Evolutionary conservation across 2,797 vertebrate species (phyloP).

Genomic region (Danio albolineatus): DNA sequence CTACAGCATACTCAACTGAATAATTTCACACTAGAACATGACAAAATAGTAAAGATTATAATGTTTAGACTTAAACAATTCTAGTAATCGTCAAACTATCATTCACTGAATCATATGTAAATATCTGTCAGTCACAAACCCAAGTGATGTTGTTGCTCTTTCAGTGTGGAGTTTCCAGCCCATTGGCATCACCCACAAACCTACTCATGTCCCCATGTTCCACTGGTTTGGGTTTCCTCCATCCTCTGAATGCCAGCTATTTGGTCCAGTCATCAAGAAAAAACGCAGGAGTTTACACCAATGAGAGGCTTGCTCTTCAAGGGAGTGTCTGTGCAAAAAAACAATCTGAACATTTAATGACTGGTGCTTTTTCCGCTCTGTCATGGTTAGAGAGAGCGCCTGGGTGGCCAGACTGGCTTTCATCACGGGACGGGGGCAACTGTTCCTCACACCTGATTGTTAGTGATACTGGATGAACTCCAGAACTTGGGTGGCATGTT

Average conservation of each 20-base stretch:
- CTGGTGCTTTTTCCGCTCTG: constrained; percentile 59
- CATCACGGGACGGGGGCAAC: constrained; percentile 50
- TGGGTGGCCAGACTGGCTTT: constrained; percentile 60
- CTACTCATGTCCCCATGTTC: constrained; percentile 10
- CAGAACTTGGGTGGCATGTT: constrained; percentile 63
- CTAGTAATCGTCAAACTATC: constrained; percentile 4
- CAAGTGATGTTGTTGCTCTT: constrained; percentile 13
- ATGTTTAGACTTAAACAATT: too few relatives aligned
- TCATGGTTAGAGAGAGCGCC: constrained; percentile 58
- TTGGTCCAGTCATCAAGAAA: constrained; percentile 50
- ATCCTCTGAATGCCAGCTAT: constrained; percentile 43
- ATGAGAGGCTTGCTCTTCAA: constrained; percentile 51
- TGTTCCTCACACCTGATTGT: constrained; percentile 63
- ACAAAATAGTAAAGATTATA: too few relatives aligned
- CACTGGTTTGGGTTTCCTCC: constrained; percentile 35
- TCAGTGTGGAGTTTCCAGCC: constrained; percentile 34
- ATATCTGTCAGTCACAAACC: constrained; percentile 7
- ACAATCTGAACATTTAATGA: constrained; percentile 59
- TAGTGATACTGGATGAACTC: constrained; percentile 59
- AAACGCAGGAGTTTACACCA: constrained; percentile 38
- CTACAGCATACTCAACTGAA: too few relatives aligned
- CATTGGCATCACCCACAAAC: constrained; percentile 32
- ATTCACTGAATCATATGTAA: constrained; percentile 14
- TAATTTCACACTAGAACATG: too few relatives aligned
- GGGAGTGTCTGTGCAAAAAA: constrained; percentile 57